Base-by-base conservation (phyloP, 2,888 invertebrate species). In the Chirona hameri region DNA sequence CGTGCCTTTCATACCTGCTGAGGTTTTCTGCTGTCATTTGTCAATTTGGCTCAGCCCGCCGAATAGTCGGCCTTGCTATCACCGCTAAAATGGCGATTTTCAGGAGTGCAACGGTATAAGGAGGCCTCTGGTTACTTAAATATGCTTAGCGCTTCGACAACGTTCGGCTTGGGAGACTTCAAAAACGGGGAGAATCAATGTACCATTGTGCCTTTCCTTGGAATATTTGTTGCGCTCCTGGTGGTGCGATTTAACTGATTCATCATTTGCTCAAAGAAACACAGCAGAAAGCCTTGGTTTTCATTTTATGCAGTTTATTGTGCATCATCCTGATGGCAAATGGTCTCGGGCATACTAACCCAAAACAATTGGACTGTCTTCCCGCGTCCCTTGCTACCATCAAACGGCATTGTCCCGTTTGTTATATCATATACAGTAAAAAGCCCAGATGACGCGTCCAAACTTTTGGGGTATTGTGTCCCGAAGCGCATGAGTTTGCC, bases 231-330 rank as follows among this genome's bases (percentile, higher is more conserved):
- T 72, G 29, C 72, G 72, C 31, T 72, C 14, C 31, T 31, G 18
- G 21, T 72, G 5, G 18, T 31, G 14, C 14, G 14, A 27, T 14
- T 69, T 7, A 27, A 9, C 14, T 1, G 57, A 18, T 21, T 24
- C 24, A 27, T 69, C 24, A 14, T 69, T 21, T 24, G 10, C 65
- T 10, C 27, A 69, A 10, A 12, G 27, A 12, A 14, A 14, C 31
- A 18, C 46, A 76, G 76, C 76, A 76, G 76, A 76, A 76, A 46
- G 15, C 76, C 76, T 76, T 76, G 76, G 76, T 76, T 46, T 46
- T 76, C 76, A 76, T 46, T 24, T 18, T 72, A 76, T 31, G 27
- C 18, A 27, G 31, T 72, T 18, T 31, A 31, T 72, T 27, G 18
- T 72, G 72, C 27, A 31, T 72, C 72, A 31, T 31, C 65, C 15